Conservation (phyloP, 2,888 invertebrate species). For the Agrypnus murinus region DNA sequence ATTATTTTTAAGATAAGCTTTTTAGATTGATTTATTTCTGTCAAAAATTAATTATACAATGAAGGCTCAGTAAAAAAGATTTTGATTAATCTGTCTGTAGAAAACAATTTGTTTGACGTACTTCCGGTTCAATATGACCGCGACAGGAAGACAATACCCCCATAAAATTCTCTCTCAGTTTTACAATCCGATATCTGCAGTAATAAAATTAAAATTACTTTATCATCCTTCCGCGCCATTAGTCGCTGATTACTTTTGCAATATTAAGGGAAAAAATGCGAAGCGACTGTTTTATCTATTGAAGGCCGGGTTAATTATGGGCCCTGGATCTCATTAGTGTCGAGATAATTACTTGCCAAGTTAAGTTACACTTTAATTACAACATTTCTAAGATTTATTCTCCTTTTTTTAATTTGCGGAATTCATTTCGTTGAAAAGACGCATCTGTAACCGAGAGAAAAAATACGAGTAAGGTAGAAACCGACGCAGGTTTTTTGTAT, state of each 20-base stretch:
- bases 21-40: too few species aligned
- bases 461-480: conserved; percentile 13
- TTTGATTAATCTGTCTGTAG: conserved; percentile 21
- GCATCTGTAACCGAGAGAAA: conserved; percentile 32
- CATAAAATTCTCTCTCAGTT: conserved; percentile 49
- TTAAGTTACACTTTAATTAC: conserved; percentile 61
- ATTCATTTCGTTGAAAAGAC: conserved; percentile 42
- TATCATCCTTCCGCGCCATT: conserved; percentile 66
- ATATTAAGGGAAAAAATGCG: conserved; percentile 61
- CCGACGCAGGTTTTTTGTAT: neutral
- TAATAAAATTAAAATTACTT: conserved; percentile 66
- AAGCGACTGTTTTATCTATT: conserved; percentile 59
- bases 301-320: conserved; percentile 63
- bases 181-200: conserved; percentile 58
- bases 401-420: conserved; percentile 46
- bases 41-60: too few species aligned
- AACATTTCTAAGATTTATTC: conserved; percentile 60
- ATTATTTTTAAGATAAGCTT: too few species aligned
- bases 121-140: conserved; percentile 46
- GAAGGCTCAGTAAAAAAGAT: too few species aligned
- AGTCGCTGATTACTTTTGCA: conserved; percentile 64
- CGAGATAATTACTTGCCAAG: conserved; percentile 60
- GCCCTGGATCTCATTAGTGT: conserved; percentile 58
- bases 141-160: conserved; percentile 46
- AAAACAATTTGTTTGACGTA: conserved; percentile 42